phyloP scores from a whole-genome alignment of 2,797 vertebrate genomes.

The Ispidina lecontei region DNA sequence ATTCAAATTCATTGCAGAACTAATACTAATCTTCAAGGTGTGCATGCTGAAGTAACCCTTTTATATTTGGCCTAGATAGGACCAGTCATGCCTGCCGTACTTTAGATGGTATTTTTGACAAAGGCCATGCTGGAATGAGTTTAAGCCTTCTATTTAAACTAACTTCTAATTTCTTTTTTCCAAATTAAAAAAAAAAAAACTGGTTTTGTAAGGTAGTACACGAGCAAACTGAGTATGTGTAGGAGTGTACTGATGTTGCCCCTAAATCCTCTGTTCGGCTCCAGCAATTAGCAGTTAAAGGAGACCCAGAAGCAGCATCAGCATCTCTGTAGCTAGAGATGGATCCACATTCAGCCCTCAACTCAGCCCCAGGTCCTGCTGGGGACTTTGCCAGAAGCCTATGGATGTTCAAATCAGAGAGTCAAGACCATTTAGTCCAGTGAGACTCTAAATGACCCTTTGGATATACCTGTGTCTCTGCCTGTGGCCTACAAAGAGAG shows the following conservation, averaged over 20 bases:
- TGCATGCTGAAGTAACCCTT: not conserved
- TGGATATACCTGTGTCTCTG: not conserved
- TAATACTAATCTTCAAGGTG: not conserved
- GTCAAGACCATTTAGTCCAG: not conserved
- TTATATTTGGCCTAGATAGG: not conserved
- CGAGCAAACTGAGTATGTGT: not conserved
- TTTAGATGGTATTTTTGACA: not conserved
- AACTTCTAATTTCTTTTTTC: no score
- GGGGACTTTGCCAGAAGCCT: not conserved
- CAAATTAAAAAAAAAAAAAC: no score
- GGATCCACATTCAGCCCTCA: fast-evolving
- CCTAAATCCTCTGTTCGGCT: not conserved
- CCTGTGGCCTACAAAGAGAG: not conserved
- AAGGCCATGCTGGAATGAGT: not conserved
- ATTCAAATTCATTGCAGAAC: not conserved
- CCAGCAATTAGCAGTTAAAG: not conserved
- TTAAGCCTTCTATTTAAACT: not conserved
- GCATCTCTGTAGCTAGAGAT: not conserved
- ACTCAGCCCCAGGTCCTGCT: not conserved
- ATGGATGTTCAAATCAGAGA: not conserved
- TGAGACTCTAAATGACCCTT: not conserved
- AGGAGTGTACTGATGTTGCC: not conserved
- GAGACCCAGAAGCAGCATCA: not conserved
- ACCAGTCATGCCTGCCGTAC: not conserved
- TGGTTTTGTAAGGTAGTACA: not conserved